These are phyloP conservation scores for Anthrax anthrax DNA, from an alignment of 2,888 invertebrate genomes.

Conservation along the genomic window DNA sequence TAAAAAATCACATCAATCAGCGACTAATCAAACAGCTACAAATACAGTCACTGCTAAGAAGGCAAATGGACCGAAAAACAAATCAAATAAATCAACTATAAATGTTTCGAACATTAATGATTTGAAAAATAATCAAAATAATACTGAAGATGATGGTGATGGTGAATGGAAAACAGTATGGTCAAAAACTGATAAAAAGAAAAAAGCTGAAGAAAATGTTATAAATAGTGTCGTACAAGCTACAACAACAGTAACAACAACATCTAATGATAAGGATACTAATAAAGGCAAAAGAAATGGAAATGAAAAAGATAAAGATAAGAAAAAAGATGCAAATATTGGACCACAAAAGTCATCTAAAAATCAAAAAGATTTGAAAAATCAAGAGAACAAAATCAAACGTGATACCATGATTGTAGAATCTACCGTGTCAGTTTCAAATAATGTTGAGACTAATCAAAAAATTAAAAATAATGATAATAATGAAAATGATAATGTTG, in stretches of 20 bases:
- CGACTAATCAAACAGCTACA: neutral
- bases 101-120: neutral
- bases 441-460: no score
- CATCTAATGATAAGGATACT: neutral
- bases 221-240: neutral
- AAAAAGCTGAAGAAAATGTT: neutral
- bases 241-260: neutral
- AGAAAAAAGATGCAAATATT: neutral
- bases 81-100: neutral
- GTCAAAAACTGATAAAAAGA: slow-evolving; percentile 3
- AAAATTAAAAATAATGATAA: no score
- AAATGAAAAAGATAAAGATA: neutral
- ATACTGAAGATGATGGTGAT: neutral
- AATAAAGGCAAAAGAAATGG: neutral
- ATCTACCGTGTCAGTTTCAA: no score
- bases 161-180: slow-evolving; percentile 5
- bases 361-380: no score
- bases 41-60: neutral
- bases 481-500: neutral
- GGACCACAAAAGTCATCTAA: no score
- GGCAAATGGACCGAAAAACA: neutral
- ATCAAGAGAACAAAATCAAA: no score
- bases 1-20: neutral
- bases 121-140: no score
- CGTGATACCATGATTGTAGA: no score